Percentiles rank a stretch among this genome's conserved stretches.
phyloP scores from a whole-genome alignment of 2,888 invertebrate genomes.

The Sepioteuthis lessoniana region DNA sequence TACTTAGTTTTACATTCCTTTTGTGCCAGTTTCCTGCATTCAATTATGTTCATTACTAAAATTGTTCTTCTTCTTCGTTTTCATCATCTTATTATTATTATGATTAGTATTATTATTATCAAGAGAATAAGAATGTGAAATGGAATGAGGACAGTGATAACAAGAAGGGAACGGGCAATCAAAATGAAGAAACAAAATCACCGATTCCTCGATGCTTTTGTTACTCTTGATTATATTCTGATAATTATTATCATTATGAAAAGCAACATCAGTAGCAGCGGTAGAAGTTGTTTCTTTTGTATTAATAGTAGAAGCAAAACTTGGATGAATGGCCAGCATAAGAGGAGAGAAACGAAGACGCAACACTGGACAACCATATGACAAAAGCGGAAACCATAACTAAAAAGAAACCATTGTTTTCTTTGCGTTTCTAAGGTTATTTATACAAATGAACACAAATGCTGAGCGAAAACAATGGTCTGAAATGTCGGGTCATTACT shows the following conservation, averaged over 20 bases:
- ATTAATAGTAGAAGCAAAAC: neutral
- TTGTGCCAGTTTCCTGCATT: too few relatives aligned
- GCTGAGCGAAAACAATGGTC: neutral
- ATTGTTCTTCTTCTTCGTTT: too few relatives aligned
- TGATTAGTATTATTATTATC: too few relatives aligned
- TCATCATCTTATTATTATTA: too few relatives aligned
- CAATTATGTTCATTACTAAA: too few relatives aligned
- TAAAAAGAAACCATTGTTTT: neutral
- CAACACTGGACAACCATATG: neutral
- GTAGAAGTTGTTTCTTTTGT: neutral
- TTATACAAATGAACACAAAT: slow-evolving; percentile 33
- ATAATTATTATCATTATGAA: neutral
- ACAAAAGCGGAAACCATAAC: slow-evolving; percentile 3
- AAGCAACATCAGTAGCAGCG: neutral
- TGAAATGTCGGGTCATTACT: neutral
- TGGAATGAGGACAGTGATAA: too few relatives aligned
- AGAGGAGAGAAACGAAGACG: neutral
- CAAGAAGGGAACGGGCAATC: too few relatives aligned
- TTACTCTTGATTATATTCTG: too few relatives aligned
- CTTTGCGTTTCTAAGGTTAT: neutral
- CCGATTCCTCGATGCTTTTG: too few relatives aligned
- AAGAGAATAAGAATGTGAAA: too few relatives aligned
- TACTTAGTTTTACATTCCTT: too few relatives aligned
- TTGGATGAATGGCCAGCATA: neutral
- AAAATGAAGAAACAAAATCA: too few relatives aligned